These are phyloP conservation scores for Sander lucioperca DNA, from an alignment of 2,113 vertebrate genomes.

Conservation along the genomic window DNA sequence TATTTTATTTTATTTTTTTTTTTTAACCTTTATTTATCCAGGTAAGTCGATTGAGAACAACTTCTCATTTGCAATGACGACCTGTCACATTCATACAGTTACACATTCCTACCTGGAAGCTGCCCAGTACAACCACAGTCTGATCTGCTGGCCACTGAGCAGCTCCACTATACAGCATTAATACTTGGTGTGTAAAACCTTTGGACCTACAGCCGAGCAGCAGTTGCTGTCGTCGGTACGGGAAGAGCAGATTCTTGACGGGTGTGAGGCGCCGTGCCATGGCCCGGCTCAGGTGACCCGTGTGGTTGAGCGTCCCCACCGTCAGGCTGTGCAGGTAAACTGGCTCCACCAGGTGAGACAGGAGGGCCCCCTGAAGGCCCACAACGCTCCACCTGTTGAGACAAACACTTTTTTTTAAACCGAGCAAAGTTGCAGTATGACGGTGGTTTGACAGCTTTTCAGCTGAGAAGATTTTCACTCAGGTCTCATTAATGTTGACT, in stretches of 20 bases:
- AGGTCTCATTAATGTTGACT: constrained; percentile 1
- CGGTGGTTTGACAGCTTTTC: not conserved
- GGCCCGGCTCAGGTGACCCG: constrained; percentile 91
- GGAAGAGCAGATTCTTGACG: constrained; percentile 86
- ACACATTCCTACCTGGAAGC: no score
- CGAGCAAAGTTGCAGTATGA: not conserved
- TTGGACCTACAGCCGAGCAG: constrained; percentile 92
- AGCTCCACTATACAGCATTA: not conserved
- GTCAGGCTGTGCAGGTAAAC: constrained; percentile 94
- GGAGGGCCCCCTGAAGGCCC: constrained; percentile 94
- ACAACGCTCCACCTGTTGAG: constrained; percentile 91
- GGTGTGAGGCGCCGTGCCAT: constrained; percentile 88
- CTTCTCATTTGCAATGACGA: no score
- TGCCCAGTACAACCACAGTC: no score
- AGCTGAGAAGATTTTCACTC: not conserved
- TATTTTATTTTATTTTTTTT: no score
- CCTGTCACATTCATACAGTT: no score
- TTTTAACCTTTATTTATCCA: no score
- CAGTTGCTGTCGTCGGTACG: constrained; percentile 89
- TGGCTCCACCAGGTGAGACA: constrained; percentile 94
- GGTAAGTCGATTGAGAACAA: no score
- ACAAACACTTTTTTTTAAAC: not conserved
- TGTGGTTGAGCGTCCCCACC: constrained; percentile 92
- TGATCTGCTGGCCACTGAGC: no score
- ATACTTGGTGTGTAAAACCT: not conserved